phyloP scores from a whole-genome alignment of 2,797 vertebrate genomes.

The Sebastes umbrosus region DNA sequence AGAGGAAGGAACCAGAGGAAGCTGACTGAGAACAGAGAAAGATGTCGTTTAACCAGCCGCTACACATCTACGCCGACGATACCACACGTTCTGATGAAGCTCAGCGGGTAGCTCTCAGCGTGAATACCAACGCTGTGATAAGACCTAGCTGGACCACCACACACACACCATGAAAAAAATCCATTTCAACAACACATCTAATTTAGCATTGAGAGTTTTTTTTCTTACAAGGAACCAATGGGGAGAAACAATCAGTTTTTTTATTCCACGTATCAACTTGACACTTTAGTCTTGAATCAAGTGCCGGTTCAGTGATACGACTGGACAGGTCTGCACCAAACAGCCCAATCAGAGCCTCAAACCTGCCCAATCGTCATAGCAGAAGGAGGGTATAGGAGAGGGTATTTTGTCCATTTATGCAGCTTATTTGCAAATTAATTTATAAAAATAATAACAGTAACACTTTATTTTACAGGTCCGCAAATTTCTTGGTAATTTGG shows the following conservation, averaged over 20 bases:
- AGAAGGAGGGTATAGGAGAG: background rate
- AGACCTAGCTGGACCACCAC: conserved; percentile 16
- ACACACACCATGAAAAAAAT: background rate
- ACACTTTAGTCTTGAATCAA: background rate
- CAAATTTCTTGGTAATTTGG: too few relatives aligned
- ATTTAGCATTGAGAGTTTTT: background rate
- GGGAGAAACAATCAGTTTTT: conserved; percentile 17
- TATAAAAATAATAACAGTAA: too few relatives aligned
- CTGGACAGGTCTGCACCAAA: background rate
- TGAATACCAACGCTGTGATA: conserved; percentile 41
- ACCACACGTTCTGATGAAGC: conserved; percentile 65
- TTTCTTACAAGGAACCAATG: background rate
- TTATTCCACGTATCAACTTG: conserved; percentile 3
- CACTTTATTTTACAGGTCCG: background rate
- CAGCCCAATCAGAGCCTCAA: background rate
- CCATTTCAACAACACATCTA: background rate
- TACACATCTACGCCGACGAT: background rate
- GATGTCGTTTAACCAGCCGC: conserved; percentile 33
- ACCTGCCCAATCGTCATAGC: background rate
- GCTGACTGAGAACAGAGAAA: background rate
- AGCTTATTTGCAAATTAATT: too few relatives aligned
- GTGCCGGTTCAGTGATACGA: background rate
- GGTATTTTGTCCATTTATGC: background rate
- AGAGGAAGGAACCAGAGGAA: background rate
- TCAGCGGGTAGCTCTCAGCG: conserved; percentile 55